Evolutionary conservation across 2,797 vertebrate genomes (phyloP), one percentile per base, ranked within the genome.

Genomic region (Macropodus opercularis): DNA sequence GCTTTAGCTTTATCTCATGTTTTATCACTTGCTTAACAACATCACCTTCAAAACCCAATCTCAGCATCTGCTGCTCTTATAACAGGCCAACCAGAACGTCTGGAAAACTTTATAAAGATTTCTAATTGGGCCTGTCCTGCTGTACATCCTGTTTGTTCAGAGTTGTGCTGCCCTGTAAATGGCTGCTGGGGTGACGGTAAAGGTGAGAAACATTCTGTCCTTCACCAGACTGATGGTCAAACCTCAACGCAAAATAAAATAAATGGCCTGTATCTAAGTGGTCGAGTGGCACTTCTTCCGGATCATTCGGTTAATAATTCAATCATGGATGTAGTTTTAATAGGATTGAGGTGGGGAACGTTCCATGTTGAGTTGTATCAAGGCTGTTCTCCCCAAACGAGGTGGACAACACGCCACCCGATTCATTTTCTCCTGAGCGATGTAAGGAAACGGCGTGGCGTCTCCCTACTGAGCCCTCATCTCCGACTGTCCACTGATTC

Each of bases 381-480:
- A 57, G 18, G 50, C 44, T 46, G 35, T 66, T 67, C 68, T 75
- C 62, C 26, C 52, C 66, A 18, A 32, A 41, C 75, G 61, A 52
- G 63, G 51, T 75, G 75, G 68, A 77, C 75, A 72, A 77, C 63
- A 55, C 69, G 61, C 40, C 57, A 48, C 53, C 42, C 9, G 12
- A 43, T 57, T 32, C 10, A 15, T 13, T 19, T 48, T 41, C 14
- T 23, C 21, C 15, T 38, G 55, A 59, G 57, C 43, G 52, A 74
- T 49, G 55, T 72, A 70, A 80, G 75, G 55, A 84, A 80, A 81
- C 68, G 57, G 53, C 72, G 49, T 39, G 55, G 12, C 4, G 46
- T 70, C 58, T 73, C 74, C 85, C 87, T 75, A 80, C 84, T 76
- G 77, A 61, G 80, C 56, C 75, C 43, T 81, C 81, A 65, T 79